Conservation (phyloP, 2,888 invertebrate genomes). For the Ophion ellenae region DNA sequence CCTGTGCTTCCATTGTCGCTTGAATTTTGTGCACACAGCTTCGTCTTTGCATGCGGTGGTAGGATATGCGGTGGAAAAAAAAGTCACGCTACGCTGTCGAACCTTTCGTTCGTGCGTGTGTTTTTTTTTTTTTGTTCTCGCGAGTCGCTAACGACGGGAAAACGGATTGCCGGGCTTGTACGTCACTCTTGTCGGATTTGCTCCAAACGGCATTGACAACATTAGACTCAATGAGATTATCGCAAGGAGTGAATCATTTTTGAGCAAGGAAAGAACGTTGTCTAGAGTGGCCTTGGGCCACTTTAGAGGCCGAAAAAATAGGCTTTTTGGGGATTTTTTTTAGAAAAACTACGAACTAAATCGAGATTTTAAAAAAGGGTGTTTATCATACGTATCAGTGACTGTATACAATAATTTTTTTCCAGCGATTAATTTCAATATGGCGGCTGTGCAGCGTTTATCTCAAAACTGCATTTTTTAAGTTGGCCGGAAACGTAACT, state of each 20-base stretch:
- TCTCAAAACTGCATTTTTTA: no score
- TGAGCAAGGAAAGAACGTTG: not conserved
- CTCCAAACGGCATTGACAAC: constrained; percentile 34
- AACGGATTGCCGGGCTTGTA: not conserved
- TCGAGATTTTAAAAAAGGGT: no score
- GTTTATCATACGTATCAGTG: no score
- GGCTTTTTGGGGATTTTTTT: no score
- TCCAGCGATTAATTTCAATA: no score
- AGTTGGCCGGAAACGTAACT: no score
- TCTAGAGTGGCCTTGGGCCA: no score
- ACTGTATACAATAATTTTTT: no score
- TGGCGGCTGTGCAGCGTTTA: no score
- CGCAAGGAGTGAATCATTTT: not conserved
- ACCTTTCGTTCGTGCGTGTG: not conserved
- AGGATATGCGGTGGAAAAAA: constrained; percentile 30
- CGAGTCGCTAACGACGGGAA: not conserved
- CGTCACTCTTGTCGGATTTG: not conserved
- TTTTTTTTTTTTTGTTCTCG: constrained; percentile 3
- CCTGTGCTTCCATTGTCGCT: constrained; percentile 62
- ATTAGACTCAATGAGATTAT: not conserved
- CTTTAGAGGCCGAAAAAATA: no score
- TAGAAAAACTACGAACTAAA: no score
- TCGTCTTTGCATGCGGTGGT: constrained; percentile 55
- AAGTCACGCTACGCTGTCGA: constrained; percentile 17
- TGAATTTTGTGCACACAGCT: constrained; percentile 58